phyloP scores from a whole-genome alignment of 2,888 invertebrate species.

The Drosophila koepferae region DNA sequence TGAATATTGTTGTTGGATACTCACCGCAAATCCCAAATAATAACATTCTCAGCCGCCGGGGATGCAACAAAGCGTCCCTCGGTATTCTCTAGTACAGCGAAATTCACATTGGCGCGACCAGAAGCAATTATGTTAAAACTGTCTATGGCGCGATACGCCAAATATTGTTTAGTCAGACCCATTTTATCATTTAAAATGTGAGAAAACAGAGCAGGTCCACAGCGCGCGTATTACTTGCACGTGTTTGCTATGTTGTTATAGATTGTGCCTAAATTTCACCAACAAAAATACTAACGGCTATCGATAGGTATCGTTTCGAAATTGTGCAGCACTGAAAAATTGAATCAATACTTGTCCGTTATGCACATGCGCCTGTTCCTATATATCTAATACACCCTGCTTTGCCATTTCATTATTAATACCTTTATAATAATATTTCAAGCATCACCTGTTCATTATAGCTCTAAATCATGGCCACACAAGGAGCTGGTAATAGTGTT shows the following conservation, averaged over 20 bases:
- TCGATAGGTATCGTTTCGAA: conserved; percentile 17
- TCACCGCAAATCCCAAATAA: conserved; percentile 96
- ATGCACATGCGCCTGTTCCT: conserved; percentile 55
- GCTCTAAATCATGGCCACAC: conserved; percentile 29
- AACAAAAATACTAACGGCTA: conserved; percentile 22
- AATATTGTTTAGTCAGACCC: conserved; percentile 97
- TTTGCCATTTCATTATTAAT: conserved; percentile 24
- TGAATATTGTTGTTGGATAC: conserved; percentile 68
- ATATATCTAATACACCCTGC: conserved; percentile 36
- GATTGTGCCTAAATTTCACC: conserved; percentile 29
- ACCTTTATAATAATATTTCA: conserved; percentile 42
- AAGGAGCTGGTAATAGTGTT: conserved; percentile 29
- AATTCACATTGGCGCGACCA: conserved; percentile 91
- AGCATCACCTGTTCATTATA: conserved; percentile 7
- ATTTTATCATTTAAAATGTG: conserved; percentile 85
- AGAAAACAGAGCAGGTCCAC: conserved; percentile 34
- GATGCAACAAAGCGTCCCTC: conserved; percentile 94
- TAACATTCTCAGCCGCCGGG: conserved; percentile 97
- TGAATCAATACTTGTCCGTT: conserved; percentile 39
- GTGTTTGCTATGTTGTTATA: conserved; percentile 58
- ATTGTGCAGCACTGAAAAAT: conserved; percentile 14
- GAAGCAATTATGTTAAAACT: conserved; percentile 95
- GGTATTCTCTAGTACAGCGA: conserved; percentile 91
- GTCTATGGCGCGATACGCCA: conserved; percentile 93
- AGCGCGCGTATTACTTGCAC: conserved; percentile 51